phyloP scores from a whole-genome alignment of 1,140 invertebrate species.

The Phortica variegata region DNA sequence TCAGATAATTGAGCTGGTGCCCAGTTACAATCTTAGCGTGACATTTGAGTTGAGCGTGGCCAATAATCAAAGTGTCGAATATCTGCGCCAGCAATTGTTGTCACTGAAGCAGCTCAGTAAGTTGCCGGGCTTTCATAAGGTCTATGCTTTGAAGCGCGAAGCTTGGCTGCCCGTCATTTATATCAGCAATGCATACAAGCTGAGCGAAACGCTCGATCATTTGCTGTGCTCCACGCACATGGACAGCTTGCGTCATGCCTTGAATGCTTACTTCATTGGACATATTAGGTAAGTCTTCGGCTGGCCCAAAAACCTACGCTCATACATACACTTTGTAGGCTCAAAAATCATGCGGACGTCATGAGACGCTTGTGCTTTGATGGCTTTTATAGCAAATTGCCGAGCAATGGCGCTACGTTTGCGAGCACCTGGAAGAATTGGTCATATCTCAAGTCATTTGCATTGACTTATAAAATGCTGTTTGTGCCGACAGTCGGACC shows the following conservation, averaged over 20 bases:
- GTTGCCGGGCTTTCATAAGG: constrained; percentile 60
- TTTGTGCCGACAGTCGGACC: constrained; percentile 66
- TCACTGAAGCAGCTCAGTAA: constrained; percentile 22
- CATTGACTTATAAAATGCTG: constrained; percentile 60
- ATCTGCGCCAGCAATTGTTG: constrained; percentile 43
- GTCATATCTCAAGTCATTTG: constrained; percentile 62
- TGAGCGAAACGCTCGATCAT: constrained; percentile 60
- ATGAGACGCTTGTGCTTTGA: constrained; percentile 61
- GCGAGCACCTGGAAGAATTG: constrained; percentile 68
- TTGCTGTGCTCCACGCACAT: constrained; percentile 59
- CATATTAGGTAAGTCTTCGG: constrained; percentile 59
- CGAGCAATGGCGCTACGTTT: constrained; percentile 63
- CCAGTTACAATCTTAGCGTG: constrained; percentile 45
- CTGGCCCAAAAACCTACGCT: no score
- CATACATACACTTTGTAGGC: constrained; percentile 16
- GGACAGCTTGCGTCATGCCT: constrained; percentile 58
- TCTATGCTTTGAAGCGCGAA: constrained; percentile 53
- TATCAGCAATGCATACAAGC: constrained; percentile 63
- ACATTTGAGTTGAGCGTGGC: constrained; percentile 49
- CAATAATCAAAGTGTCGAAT: constrained; percentile 41
- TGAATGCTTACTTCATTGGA: constrained; percentile 64
- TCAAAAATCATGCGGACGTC: constrained; percentile 51
- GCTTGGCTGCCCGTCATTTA: constrained; percentile 61
- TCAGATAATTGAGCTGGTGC: constrained; percentile 40
- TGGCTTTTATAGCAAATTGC: constrained; percentile 67